These are phyloP conservation scores for Cremastinae sp. DNA, from an alignment of 2,888 invertebrate species.

Conservation along the genomic window DNA sequence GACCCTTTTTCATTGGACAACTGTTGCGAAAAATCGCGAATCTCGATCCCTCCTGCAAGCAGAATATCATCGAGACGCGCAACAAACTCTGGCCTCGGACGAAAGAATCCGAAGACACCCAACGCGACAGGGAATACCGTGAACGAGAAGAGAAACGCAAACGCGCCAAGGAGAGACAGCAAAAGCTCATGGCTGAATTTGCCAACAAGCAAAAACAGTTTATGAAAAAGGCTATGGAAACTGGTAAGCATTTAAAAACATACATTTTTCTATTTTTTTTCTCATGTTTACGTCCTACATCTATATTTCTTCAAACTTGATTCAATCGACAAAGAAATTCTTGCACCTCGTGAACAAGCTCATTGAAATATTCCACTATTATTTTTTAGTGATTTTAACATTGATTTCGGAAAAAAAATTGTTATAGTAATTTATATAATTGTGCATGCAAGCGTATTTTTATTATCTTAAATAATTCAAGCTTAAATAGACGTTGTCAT, in stretches of 20 bases:
- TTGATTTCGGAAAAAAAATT: no score
- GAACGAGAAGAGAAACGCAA: conserved; percentile 92
- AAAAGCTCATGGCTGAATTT: conserved; percentile 96
- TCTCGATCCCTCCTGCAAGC: conserved; percentile 87
- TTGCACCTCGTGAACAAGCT: no score
- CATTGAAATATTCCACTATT: no score
- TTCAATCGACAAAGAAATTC: no score
- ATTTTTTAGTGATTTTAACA: no score
- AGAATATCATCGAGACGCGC: conserved; percentile 87
- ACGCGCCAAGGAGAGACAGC: conserved; percentile 93
- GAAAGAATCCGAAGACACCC: conserved; percentile 89
- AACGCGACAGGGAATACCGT: conserved; percentile 85
- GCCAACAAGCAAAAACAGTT: conserved; percentile 95
- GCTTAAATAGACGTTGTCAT: no score
- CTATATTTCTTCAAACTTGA: no score
- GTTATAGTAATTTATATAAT: no score
- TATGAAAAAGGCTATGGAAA: conserved; percentile 89
- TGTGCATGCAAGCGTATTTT: no score
- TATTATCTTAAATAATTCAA: no score
- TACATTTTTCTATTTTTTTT: neutral
- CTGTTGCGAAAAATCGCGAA: conserved; percentile 89
- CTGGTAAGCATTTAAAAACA: conserved; percentile 76
- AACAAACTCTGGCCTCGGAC: conserved; percentile 90
- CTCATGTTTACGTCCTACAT: neutral
- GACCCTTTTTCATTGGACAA: conserved; percentile 92